Base-by-base conservation (phyloP, 2,888 invertebrate genomes). In the Drosophila rellima region DNA sequence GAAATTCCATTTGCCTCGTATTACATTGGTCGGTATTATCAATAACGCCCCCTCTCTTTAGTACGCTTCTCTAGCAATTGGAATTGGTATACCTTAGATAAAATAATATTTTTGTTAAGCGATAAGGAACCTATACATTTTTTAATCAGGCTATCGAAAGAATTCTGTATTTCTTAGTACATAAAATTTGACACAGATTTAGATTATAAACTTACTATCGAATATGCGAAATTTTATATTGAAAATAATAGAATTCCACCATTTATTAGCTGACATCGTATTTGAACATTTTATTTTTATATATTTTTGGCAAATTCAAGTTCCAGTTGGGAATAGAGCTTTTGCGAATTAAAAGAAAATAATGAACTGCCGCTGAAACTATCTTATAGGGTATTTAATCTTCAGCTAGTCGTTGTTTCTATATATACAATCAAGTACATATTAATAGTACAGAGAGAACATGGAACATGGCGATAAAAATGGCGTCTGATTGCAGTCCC, bases 381-480 rank as follows among this genome's bases (percentile, higher is more conserved):
- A 40, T 20, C 3, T 42, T 13, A 15, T 7, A 33, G 31, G 13
- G 13, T 18, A 31, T 48, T 31, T 13, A 31, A 1, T 7, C 11
- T 13, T 2, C 31, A 1, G 3, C 11, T 18, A n/a, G 33, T 13
- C 13, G 3, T 33, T 33, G 5, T n/a, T 35, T 35, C n/a, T n/a
- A 35, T 35, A 35, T 57, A 47, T 52, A 60, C 17, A 42, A 44
- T 66, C 17, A 42, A 44, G 17, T 60, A 64, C 59, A 26, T 52
- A 62, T 70, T 56, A 65, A 59, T 62, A 57, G 56, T 29, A 29
- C 50, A 57, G 29, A 40, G 31, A 33, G 47, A 31, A 47, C 40
- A 13, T 17, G 29, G 20, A 23, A n/a, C n/a, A n/a, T n/a, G n/a
- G 48, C 63, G 66, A 81, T 76, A 70, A 65, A 72, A 65, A 40